A percentile compares a stretch with the other conserved stretches of the same genome.
Evolutionary conservation across 2,797 vertebrate genomes (phyloP).

Genomic region (Scyliorhinus canicula): DNA sequence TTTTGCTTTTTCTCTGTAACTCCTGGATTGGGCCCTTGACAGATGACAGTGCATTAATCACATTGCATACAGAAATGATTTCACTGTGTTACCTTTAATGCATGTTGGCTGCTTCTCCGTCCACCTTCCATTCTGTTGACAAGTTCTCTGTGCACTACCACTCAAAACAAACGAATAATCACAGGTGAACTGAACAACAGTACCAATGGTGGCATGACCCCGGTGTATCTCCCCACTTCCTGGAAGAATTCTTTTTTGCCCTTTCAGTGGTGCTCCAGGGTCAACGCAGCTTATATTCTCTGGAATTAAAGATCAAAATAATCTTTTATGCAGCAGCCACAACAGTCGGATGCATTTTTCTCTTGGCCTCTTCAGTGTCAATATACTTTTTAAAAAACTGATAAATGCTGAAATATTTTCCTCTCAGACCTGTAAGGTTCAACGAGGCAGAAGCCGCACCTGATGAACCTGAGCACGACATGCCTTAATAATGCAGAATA

Average conservation of each 20-base stretch:
- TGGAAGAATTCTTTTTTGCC: constrained; percentile 67
- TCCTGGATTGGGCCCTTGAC: neutral
- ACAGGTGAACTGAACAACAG: constrained; percentile 71
- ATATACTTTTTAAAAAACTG: neutral
- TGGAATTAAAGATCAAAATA: constrained; percentile 57
- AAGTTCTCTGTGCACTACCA: constrained; percentile 70
- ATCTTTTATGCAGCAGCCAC: neutral
- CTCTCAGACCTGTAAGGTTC: neutral
- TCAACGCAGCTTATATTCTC: constrained; percentile 73
- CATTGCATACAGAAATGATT: neutral
- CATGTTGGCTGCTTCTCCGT: constrained; percentile 82
- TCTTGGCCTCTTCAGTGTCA: neutral
- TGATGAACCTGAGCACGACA: neutral
- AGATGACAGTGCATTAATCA: neutral
- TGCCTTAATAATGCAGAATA: neutral
- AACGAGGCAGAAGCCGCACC: neutral
- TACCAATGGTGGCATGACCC: constrained; percentile 53
- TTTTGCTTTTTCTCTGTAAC: neutral
- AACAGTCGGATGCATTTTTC: neutral
- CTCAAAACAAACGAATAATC: constrained; percentile 88
- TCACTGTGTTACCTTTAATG: constrained; percentile 73
- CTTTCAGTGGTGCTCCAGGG: constrained; percentile 71
- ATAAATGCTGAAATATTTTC: neutral
- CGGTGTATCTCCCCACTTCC: constrained; percentile 61
- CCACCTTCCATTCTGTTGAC: constrained; percentile 74